Base-by-base conservation (phyloP, 1,140 invertebrate species). In the Dysdera silvatica region DNA sequence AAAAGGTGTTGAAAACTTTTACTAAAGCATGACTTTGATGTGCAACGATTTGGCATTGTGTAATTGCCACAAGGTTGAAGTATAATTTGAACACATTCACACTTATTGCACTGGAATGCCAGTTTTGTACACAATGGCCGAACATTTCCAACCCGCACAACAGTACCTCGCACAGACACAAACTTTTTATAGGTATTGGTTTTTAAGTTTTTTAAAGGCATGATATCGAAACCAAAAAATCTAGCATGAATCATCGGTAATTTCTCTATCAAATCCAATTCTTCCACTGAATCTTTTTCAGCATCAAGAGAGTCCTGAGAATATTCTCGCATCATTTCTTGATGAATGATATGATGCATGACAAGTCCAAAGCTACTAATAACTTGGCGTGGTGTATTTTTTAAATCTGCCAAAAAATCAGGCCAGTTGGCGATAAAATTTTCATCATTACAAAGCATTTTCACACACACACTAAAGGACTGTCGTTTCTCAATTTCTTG, bases 131-230 rank as follows among this genome's bases (percentile, higher is more conserved):
- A 85, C 28, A 85, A 76, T 18, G 89, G 82, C 65, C 85, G 87
- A 4, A 86, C 80, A 73, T 84, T 84, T 18, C 88, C 84, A 8
- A 90, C 86, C 72, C 89, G 80, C 53, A 91, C 88, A 0, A 96
- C 87, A 61, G 88, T 91, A 0, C 93, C 93, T 72, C 85, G 84
- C 2, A 94, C 81, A 20, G 85, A 84, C 2, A 95, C 81, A 68
- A 93, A 81, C 79, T 91, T 91, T 16, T 87, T 87, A 81, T 85
- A 88, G 73, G 81, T 84, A 73, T 84, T 85, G 6, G 87, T 82
- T 80, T 89, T 89, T 31, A 93, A 76, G 74, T 85, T 81, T 75
- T 84, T 85, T 23, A 91, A 75, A 43, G 82, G 81, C 49, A 84
- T 77, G 8, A 85, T 70, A 43, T 84, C 83, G 65, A 83, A 84